Evolutionary conservation across 2,113 vertebrate genomes (phyloP), one percentile per base, ranked within the genome.

Genomic region (Gila orcuttii): DNA sequence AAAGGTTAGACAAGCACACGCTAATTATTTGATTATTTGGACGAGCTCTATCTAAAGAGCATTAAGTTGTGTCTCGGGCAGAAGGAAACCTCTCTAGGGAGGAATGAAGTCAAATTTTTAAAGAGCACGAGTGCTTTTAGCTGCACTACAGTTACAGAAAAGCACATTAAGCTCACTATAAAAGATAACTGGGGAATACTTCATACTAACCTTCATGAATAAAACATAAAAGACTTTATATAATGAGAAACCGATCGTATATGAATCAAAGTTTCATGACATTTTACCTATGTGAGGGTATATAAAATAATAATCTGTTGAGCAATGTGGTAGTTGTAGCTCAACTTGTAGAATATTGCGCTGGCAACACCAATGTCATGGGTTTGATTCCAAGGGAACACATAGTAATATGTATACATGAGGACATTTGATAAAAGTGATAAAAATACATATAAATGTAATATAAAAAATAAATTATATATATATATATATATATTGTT

Each of bases 1-100:
- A 92, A 82, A 92, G 88, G 88, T 93, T 91, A 89, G 90, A 90
- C 88, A 88, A 92, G 87, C 84, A 82, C 57, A 86, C 52, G 86
- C 50, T 90, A 90, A 91, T 91, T 89, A 87, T 89, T 85, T 60
- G 57, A 86, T 91, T 91, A 91, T 83, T 80, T 86, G 84, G 33
- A 73, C 28, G 64, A 55, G 81, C 81, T 55, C 80, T 68, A 28
- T 66, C 90, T 82, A 82, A 89, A 89, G 82, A 83, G 68, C 47
- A 60, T 19, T 68, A 68, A 66, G 62, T 82, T 82, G 15, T 28
- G 23, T 45, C 36, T 45, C 36, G 2, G 31, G 31, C 76, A n/a
- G 59, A 25, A 21, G 57, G 23, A 80, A 76, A 42, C 55, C 52
- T 80, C 78, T 64, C 21, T 21, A n/a, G 57, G 13, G 78, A 60